A percentile compares a stretch with the other conserved stretches of the same genome.
Evolutionary conservation across 2,797 vertebrate genomes (phyloP).

Genomic region (Pelodytes ibericus): DNA sequence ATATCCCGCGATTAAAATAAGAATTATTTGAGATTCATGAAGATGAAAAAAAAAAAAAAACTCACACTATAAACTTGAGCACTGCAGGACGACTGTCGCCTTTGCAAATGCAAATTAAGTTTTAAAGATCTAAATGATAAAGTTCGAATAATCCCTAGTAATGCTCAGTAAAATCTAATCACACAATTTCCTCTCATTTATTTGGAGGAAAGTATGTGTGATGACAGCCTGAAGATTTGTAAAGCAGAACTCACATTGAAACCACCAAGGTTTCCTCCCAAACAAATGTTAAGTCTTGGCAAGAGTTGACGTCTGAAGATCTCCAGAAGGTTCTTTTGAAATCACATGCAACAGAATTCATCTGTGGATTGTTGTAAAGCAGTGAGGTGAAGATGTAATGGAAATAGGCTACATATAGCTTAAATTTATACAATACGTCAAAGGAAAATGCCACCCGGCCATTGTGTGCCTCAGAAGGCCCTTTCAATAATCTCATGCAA

Average conservation of each 20-base stretch:
- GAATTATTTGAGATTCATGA: slow-evolving; percentile 24
- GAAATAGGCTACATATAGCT: slow-evolving; percentile 25
- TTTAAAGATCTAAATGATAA: slow-evolving; percentile 50
- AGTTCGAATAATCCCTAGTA: slow-evolving; percentile 47
- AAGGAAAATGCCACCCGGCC: background rate
- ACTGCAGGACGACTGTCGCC: slow-evolving; percentile 15
- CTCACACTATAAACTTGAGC: slow-evolving; percentile 5
- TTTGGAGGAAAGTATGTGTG: slow-evolving; percentile 40
- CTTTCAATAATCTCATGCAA: slow-evolving; percentile 10
- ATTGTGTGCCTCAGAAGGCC: slow-evolving; percentile 11
- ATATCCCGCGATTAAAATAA: slow-evolving; percentile 18
- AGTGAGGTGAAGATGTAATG: slow-evolving; percentile 29
- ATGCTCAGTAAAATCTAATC: slow-evolving; percentile 50
- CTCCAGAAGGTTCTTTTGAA: slow-evolving; percentile 54
- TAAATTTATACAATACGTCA: slow-evolving; percentile 32
- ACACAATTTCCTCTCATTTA: slow-evolving; percentile 36
- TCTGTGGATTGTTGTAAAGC: slow-evolving; percentile 37
- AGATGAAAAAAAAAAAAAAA: background rate
- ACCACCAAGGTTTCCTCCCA: slow-evolving; percentile 44
- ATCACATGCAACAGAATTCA: slow-evolving; percentile 23
- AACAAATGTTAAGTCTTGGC: slow-evolving; percentile 53
- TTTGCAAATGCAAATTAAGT: slow-evolving; percentile 49
- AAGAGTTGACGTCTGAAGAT: slow-evolving; percentile 37
- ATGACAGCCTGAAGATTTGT: slow-evolving; percentile 47
- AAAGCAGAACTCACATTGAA: slow-evolving; percentile 38